phyloP scores from a whole-genome alignment of 1,140 invertebrate genomes.

The Drosophila pseudoananassae region DNA sequence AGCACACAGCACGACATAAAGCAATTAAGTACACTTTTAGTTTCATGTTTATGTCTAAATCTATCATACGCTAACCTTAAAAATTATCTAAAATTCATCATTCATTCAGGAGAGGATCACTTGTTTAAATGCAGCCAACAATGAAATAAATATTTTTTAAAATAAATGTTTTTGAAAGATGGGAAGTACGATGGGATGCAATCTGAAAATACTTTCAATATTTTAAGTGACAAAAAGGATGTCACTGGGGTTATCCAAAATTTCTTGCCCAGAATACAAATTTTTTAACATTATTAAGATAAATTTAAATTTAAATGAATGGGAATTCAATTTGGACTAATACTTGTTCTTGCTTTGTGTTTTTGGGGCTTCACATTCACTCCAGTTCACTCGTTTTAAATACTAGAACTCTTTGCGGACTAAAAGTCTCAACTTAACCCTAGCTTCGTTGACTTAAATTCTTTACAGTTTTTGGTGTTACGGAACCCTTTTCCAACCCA shows the following conservation, averaged over 20 bases:
- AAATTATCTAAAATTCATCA: slow-evolving; percentile 8
- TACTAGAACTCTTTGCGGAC: neutral
- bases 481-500: slow-evolving; percentile 8
- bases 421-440: slow-evolving; percentile 7
- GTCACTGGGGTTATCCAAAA: no score
- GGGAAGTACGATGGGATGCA: neutral
- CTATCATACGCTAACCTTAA: slow-evolving; percentile 12
- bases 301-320: no score
- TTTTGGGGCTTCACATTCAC: slow-evolving; percentile 16
- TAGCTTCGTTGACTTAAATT: slow-evolving; percentile 40
- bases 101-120: slow-evolving; percentile 8
- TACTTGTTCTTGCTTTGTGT: slow-evolving; percentile 14
- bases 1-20: slow-evolving; percentile 77
- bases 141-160: slow-evolving; percentile 27
- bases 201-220: neutral
- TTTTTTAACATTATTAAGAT: no score
- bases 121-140: slow-evolving; percentile 52
- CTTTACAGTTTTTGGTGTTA: slow-evolving; percentile 55
- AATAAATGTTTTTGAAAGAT: slow-evolving; percentile 11
- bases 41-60: slow-evolving; percentile 38
- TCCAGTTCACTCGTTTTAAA: neutral
- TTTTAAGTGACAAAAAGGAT: neutral
- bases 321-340: slow-evolving; percentile 13
- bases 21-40: slow-evolving; percentile 77
- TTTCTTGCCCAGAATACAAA: no score